Evolutionary conservation across 1,140 invertebrate species (phyloP), one percentile per base, ranked within the genome.

Genomic region (Caenorhabditis brenneri): DNA sequence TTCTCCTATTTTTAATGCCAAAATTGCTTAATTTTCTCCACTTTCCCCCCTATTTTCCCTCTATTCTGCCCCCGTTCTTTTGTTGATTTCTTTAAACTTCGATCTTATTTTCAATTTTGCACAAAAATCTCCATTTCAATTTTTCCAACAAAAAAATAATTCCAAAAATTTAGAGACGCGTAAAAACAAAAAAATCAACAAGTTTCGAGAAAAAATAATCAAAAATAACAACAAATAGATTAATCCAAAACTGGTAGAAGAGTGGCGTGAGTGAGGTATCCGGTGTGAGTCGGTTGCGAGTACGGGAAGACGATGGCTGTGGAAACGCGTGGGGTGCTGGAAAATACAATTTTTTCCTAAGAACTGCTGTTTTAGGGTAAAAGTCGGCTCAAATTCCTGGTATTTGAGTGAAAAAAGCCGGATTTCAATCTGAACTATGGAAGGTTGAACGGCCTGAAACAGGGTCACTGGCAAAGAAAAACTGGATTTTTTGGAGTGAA

Each of bases 261-360:
- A n/a, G 89, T 89, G 48, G 89, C 88, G 48, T 86, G 87, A 48
- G 87, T 89, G 31, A 89, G 79, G 60, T 89, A 89, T 22, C 88
- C 88, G 46, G 89, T 90, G 60, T 89, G 88, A 33, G 89, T 90
- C n/a, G 88, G 88, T 79, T 89, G 88, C 12, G 51, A 65, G 10
- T 49, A 55, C 12, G 88, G 88, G 51, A 69, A 88, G n/a, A 86
- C 84, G 36, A 88, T 84, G n/a, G 85, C 69, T 42, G 78, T 80
- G 12, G 69, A 51, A 7, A 49, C 36, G 15, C 1, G 53, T 12
- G 24, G 15, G 24, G 16, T 58, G 6, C 51, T 81, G 27, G 24
- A 82, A 60, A 33, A 53, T 31, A 0, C 7, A 9, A 36, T 2
- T 27, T 27, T 84, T 36, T 22, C 33, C 2, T 9, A 29, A 29